phyloP scores from a whole-genome alignment of 2,797 vertebrate species.

The Siniperca undulata region DNA sequence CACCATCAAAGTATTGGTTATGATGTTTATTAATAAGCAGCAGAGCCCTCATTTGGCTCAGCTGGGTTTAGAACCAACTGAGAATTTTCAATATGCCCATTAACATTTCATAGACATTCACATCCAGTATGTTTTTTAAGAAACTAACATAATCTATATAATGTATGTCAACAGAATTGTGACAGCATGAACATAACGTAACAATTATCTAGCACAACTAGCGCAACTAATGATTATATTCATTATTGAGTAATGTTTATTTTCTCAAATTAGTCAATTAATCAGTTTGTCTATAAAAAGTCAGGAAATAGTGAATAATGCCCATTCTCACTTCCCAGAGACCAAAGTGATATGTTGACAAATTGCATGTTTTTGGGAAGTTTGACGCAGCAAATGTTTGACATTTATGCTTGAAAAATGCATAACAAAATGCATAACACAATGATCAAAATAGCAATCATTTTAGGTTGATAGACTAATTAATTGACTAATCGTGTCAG shows the following conservation, averaged over 20 bases:
- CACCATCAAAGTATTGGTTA: conserved; percentile 59
- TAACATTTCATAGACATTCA: neutral
- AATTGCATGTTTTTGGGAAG: neutral
- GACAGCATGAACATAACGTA: neutral
- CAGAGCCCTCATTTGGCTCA: conserved; percentile 6
- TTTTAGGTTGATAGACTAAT: neutral
- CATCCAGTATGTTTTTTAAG: neutral
- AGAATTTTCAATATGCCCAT: conserved; percentile 1
- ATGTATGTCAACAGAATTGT: neutral
- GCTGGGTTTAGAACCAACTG: neutral
- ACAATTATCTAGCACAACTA: neutral
- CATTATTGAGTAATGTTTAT: neutral
- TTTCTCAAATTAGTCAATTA: neutral
- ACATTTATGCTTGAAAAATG: neutral
- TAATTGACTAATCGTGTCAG: neutral
- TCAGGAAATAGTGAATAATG: neutral
- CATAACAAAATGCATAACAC: no score
- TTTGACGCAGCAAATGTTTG: neutral
- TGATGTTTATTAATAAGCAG: conserved; percentile 52
- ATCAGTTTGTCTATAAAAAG: neutral
- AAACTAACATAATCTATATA: neutral
- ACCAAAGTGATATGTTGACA: neutral
- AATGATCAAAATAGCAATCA: neutral
- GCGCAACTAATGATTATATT: neutral
- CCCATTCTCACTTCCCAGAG: neutral